phyloP scores from a whole-genome alignment of 1,140 invertebrate species.

The Drosophila ficusphila region DNA sequence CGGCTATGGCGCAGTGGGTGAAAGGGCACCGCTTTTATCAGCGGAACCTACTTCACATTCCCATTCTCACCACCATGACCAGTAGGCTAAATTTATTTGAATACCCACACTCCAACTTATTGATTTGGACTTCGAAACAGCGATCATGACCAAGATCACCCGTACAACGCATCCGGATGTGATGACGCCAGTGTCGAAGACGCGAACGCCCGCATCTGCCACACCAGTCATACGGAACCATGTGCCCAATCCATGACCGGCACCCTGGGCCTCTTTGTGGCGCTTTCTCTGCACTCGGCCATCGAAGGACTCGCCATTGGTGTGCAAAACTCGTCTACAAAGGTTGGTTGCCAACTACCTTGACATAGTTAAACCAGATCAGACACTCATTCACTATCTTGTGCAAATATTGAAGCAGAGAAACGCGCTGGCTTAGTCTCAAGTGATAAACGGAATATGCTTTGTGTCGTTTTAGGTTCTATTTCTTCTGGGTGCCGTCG shows the following conservation, averaged over 20 bases:
- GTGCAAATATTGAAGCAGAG: conserved; percentile 60
- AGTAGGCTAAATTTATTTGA: conserved; percentile 29
- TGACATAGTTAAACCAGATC: conserved; percentile 45
- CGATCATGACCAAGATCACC: conserved; percentile 41
- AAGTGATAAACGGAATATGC: conserved; percentile 36
- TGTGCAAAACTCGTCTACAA: conserved; percentile 87
- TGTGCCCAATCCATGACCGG: conserved; percentile 86
- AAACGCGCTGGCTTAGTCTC: conserved; percentile 44
- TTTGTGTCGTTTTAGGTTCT: conserved; percentile 85
- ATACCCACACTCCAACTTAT: conserved; percentile 1
- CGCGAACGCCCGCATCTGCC: conserved; percentile 86
- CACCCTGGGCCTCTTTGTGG: conserved; percentile 87
- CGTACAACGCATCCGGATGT: conserved; percentile 27
- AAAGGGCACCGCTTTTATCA: conserved; percentile 51
- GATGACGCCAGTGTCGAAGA: conserved; percentile 80
- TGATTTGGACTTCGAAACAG: conserved; percentile 8
- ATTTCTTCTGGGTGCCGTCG: conserved; percentile 88
- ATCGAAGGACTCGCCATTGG: conserved; percentile 94
- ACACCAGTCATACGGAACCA: conserved; percentile 87
- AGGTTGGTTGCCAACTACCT: conserved; percentile 85
- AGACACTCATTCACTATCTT: conserved; percentile 40
- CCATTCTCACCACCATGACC: conserved; percentile 23
- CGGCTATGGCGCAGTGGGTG: conserved; percentile 55
- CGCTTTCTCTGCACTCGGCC: conserved; percentile 90
- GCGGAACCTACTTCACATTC: conserved; percentile 18